phyloP scores from a whole-genome alignment of 2,797 vertebrate species.

The Neosilurus mollespiculum region DNA sequence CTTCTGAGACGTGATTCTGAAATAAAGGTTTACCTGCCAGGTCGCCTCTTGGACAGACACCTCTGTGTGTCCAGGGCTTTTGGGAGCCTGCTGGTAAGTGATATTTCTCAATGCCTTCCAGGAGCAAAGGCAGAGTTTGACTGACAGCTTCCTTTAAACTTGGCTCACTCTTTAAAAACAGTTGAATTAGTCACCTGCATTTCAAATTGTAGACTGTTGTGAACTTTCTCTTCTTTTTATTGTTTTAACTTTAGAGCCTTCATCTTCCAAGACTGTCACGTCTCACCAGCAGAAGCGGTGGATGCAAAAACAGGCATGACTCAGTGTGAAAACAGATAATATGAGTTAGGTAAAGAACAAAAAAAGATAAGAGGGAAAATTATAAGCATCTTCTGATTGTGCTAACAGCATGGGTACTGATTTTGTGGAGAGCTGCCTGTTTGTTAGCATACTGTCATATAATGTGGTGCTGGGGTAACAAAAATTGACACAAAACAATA shows the following conservation, averaged over 20 bases:
- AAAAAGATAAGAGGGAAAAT: slow-evolving; percentile 52
- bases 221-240: slow-evolving; percentile 40
- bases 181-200: slow-evolving; percentile 44
- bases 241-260: slow-evolving; percentile 35
- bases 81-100: slow-evolving; percentile 47
- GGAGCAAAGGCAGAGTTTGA: slow-evolving; percentile 47
- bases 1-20: slow-evolving; percentile 51
- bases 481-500: slow-evolving; percentile 44
- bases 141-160: slow-evolving; percentile 49
- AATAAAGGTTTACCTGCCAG: slow-evolving; percentile 55
- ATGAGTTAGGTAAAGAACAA: slow-evolving; percentile 44
- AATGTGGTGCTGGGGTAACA: slow-evolving; percentile 37
- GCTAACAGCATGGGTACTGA: slow-evolving; percentile 51
- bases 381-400: slow-evolving; percentile 47
- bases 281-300: slow-evolving; percentile 47
- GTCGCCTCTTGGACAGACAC: slow-evolving; percentile 45
- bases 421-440: slow-evolving; percentile 41
- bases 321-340: slow-evolving; percentile 47
- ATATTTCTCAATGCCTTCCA: slow-evolving; percentile 50
- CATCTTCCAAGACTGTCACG: slow-evolving; percentile 34
- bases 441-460: slow-evolving; percentile 50
- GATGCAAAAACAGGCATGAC: slow-evolving; percentile 46
- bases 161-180: slow-evolving; percentile 35
- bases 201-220: slow-evolving; percentile 40
- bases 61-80: slow-evolving; percentile 43